Conservation (phyloP, 2,888 invertebrate genomes). For the Tanytarsus gracilentus region DNA sequence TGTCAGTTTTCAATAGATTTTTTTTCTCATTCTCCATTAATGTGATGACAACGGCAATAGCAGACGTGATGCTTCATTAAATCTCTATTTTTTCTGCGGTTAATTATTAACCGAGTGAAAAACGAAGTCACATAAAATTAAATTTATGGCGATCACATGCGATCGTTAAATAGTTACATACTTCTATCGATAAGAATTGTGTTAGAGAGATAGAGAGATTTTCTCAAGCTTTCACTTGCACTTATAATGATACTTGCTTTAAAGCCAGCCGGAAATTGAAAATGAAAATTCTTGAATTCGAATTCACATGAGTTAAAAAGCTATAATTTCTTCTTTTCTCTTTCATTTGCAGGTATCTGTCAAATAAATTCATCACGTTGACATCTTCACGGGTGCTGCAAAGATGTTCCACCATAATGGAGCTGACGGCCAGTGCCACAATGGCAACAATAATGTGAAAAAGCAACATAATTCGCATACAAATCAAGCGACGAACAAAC, state of each 20-base stretch:
- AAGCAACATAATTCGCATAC: neutral
- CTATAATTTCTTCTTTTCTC: slow-evolving; percentile 1
- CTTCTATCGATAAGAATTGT: slow-evolving; percentile 1
- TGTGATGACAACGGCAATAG: too few species aligned
- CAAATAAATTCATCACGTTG: slow-evolving; percentile 22
- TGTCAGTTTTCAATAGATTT: too few species aligned
- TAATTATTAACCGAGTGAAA: too few species aligned
- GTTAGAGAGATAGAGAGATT: neutral
- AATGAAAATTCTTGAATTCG: neutral
- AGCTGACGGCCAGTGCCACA: neutral
- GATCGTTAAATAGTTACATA: too few species aligned
- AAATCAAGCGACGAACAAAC: neutral
- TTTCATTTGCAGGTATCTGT: slow-evolving; percentile 21
- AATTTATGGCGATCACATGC: too few species aligned
- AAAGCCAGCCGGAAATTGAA: slow-evolving; percentile 10
- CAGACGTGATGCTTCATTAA: too few species aligned
- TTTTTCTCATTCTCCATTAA: too few species aligned
- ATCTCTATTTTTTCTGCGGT: too few species aligned
- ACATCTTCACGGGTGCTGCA: neutral
- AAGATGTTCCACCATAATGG: slow-evolving; percentile 4
- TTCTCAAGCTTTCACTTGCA: slow-evolving; percentile 12
- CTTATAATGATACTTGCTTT: neutral
- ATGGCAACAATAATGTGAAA: slow-evolving; percentile 21
- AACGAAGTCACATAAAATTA: too few species aligned
- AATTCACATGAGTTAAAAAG: too few species aligned